Base-by-base conservation (phyloP, 2,888 invertebrate species). In the Ennomos erosarius region DNA sequence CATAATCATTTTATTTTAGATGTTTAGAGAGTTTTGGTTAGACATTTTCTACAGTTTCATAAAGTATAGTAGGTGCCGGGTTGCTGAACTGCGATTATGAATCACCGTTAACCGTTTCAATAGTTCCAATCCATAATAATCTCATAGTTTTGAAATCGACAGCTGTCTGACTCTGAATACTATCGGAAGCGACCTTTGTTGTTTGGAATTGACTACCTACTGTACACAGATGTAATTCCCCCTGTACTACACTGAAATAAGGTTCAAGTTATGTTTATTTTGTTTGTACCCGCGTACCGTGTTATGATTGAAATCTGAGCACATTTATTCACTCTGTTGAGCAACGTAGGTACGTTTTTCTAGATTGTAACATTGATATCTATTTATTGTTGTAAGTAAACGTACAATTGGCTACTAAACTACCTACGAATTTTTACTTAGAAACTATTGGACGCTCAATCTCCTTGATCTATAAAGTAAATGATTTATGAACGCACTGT, bases 121-220 rank as follows among this genome's bases (percentile, higher is more conserved):
- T 48, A 47, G 39, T 46, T 52, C 34, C 16, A 48, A 59, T 54
- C 40, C 55, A 59, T 55, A 62, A 64, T 59, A 55, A 53, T 43
- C 44, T 47, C 36, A 60, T 45, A 59, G 74, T 76, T 79, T 76
- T 69, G 69, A 78, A 74, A 78, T 71, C 63, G 60, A 68, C 82
- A 83, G 78, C 78, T 84, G 84, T 83, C 80, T 76, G 78, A 76
- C 81, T 70, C 80, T 76, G 78, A 76, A 81, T 70, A 81, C 80
- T 74, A 81, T 82, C 73, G 79, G 79, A 81, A 81, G 70, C 75
- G 71, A 73, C 77, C 79, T 82, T 80, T 83, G 84, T 85, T 82
- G 80, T 76, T 75, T 84, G 78, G 79, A 81, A 82, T 84, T 82
- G 81, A 82, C 83, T 82, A 81, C 83, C 65, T 65, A 55, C 61